Evolutionary conservation across 1,140 invertebrate species (phyloP).

Genomic region (Lysiphlebus fabarum): DNA sequence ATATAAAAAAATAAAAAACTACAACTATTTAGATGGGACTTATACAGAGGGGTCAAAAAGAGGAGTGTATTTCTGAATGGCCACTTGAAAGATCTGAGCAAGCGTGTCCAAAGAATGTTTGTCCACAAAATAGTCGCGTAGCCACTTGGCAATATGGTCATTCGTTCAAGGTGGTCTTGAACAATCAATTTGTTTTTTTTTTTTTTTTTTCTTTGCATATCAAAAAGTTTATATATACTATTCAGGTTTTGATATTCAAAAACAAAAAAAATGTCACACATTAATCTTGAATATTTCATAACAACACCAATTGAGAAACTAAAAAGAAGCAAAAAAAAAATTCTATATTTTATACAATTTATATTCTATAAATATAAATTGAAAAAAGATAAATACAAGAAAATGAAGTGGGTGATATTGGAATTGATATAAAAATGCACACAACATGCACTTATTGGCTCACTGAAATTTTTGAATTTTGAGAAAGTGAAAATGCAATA

Average conservation of each 20-base stretch:
- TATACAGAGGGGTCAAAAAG: slow-evolving; percentile 19
- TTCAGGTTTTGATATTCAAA: neutral
- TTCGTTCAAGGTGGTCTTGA: slow-evolving; percentile 22
- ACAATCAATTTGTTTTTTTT: slow-evolving; percentile 14
- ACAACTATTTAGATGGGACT: too few relatives aligned
- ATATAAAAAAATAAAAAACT: too few relatives aligned
- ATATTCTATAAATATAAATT: too few relatives aligned
- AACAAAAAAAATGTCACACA: neutral
- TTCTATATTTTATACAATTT: too few relatives aligned
- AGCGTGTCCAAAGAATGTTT: slow-evolving; percentile 33
- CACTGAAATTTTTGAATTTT: neutral
- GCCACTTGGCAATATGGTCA: slow-evolving; percentile 18
- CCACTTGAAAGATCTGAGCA: slow-evolving; percentile 22
- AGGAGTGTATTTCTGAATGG: slow-evolving; percentile 27
- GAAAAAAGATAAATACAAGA: neutral
- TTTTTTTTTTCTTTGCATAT: slow-evolving; percentile 5
- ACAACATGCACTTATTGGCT: neutral
- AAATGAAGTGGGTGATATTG: slow-evolving; percentile 8
- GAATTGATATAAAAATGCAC: neutral
- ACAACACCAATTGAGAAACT: too few relatives aligned
- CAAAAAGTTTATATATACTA: neutral
- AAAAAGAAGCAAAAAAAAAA: too few relatives aligned
- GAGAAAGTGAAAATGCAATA: slow-evolving; percentile 16
- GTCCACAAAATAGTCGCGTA: slow-evolving; percentile 29
- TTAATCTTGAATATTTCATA: too few relatives aligned